These are phyloP conservation scores for Pristionchus mayeri DNA, from an alignment of 2,888 invertebrate genomes.

Conservation along the genomic window DNA sequence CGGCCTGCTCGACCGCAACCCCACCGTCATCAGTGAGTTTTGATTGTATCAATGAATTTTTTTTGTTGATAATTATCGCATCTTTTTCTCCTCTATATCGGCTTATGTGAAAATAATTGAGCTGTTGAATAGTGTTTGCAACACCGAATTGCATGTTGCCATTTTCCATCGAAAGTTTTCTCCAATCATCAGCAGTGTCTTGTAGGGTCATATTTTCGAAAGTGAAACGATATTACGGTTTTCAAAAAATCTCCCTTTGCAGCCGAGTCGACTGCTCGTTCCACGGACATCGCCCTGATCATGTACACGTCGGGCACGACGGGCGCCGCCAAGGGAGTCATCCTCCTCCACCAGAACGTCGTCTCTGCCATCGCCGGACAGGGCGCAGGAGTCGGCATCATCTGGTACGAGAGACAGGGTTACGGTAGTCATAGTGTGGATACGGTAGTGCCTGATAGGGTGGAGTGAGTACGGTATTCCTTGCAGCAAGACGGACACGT, in stretches of 20 bases:
- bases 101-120: too few species aligned
- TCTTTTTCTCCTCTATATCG: too few species aligned
- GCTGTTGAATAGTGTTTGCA: too few species aligned
- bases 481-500: constrained; percentile 81
- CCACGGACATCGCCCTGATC: constrained; percentile 84
- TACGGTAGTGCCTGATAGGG: not conserved
- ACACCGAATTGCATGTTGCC: too few species aligned
- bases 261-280: constrained; percentile 60
- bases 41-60: too few species aligned
- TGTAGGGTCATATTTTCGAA: too few species aligned
- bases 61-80: too few species aligned
- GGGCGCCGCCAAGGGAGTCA: constrained; percentile 80
- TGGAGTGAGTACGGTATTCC: not conserved
- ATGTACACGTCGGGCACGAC: constrained; percentile 96
- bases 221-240: too few species aligned
- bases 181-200: too few species aligned
- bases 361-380: constrained; percentile 78
- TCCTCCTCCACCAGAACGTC: constrained; percentile 78
- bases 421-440: not conserved
- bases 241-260: constrained; percentile 11
- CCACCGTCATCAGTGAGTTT: constrained; percentile 54
- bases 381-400: constrained; percentile 74
- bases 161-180: too few species aligned
- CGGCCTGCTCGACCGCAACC: constrained; percentile 59
- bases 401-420: constrained; percentile 53